A percentile compares a stretch with the other conserved stretches of the same genome.
Conservation (phyloP, 1,140 invertebrate genomes). For the Armadillidium nasatum region DNA sequence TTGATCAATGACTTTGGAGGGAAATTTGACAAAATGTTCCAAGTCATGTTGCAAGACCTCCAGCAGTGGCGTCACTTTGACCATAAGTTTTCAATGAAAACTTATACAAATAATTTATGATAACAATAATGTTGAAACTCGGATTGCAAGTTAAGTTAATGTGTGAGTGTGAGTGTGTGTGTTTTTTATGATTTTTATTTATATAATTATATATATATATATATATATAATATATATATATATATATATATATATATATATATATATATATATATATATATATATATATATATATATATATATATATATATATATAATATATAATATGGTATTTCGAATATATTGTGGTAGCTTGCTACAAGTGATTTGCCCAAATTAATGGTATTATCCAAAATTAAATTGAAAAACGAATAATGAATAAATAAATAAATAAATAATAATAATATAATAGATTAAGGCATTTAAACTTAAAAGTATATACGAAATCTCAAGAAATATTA, state of each 20-base stretch:
- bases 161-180: not conserved
- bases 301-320: not conserved
- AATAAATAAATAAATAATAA: no score
- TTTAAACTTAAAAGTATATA: no score
- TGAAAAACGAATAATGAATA: no score
- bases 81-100: no score
- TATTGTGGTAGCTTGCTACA: no score
- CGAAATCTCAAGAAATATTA: no score
- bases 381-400: no score
- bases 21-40: not conserved
- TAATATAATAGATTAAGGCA: no score
- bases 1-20: not conserved
- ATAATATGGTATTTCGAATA: not conserved
- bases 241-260: not conserved
- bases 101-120: no score
- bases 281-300: not conserved
- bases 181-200: not conserved
- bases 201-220: not conserved
- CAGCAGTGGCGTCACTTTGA: not conserved
- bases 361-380: no score
- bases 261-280: not conserved
- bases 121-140: no score
- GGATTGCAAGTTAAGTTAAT: not conserved
- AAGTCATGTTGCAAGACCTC: not conserved
- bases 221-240: not conserved